These are phyloP conservation scores for Tyrannus savana DNA, from an alignment of 2,113 vertebrate genomes.

Conservation along the genomic window DNA sequence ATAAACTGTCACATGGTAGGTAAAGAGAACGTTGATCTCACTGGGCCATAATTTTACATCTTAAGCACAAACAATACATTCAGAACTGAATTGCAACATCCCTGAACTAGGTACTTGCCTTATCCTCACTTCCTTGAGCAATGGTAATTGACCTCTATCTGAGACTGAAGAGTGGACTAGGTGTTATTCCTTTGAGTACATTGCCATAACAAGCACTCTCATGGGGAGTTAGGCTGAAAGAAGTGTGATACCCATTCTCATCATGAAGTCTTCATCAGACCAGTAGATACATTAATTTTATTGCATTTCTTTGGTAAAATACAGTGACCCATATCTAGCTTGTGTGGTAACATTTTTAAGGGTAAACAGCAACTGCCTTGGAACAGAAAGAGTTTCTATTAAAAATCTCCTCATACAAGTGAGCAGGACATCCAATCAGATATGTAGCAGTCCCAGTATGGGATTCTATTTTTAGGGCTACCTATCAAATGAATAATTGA, in stretches of 20 bases:
- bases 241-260: background rate
- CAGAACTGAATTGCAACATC: background rate
- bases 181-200: accelerated
- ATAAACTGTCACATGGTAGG: background rate
- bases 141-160: background rate
- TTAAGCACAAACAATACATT: background rate
- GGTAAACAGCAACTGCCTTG: background rate
- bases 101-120: background rate
- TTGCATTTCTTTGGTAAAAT: background rate
- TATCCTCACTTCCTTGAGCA: accelerated
- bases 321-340: background rate
- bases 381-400: slow-evolving; percentile 47
- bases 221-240: background rate
- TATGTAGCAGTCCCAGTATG: slow-evolving; percentile 59
- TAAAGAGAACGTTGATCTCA: background rate
- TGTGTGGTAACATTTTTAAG: background rate
- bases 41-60: background rate
- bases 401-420: slow-evolving; percentile 76
- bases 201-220: background rate
- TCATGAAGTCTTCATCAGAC: background rate
- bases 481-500: slow-evolving; percentile 70
- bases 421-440: slow-evolving; percentile 32
- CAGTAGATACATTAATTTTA: background rate
- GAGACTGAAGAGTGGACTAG: accelerated
- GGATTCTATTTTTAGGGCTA: slow-evolving; percentile 65